Percentiles rank a stretch among this genome's conserved stretches.
phyloP scores from a whole-genome alignment of 1,140 invertebrate species.

The Penaeus vannamei region DNA sequence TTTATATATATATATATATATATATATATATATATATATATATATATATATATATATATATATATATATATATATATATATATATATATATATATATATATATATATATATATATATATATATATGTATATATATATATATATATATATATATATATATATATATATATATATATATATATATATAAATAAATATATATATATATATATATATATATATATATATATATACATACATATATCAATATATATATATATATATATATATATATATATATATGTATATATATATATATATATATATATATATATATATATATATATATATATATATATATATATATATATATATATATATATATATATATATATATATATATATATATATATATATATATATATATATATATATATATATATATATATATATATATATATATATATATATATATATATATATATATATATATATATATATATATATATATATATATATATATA shows the following conservation, averaged over 20 bases:
- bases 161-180: constrained; percentile 36
- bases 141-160: not conserved
- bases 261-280: constrained; percentile 24
- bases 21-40: not conserved
- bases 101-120: constrained; percentile 21
- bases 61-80: constrained; percentile 28
- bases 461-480: too few relatives aligned
- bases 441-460: too few relatives aligned
- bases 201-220: constrained; percentile 31
- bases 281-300: constrained; percentile 34
- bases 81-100: not conserved
- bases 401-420: too few relatives aligned
- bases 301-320: too few relatives aligned
- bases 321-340: too few relatives aligned
- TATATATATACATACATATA: constrained; percentile 29
- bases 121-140: too few relatives aligned
- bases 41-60: constrained; percentile 21
- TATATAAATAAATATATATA: constrained; percentile 32
- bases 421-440: too few relatives aligned
- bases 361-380: too few relatives aligned
- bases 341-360: too few relatives aligned
- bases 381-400: too few relatives aligned
- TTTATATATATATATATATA: not conserved
- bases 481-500: too few relatives aligned
- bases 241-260: too few relatives aligned